Evolutionary conservation across 92 coral and sea anemone genomes (phyloP), one percentile per base, ranked within the genome.

Genomic region (Diadumene lineata): DNA sequence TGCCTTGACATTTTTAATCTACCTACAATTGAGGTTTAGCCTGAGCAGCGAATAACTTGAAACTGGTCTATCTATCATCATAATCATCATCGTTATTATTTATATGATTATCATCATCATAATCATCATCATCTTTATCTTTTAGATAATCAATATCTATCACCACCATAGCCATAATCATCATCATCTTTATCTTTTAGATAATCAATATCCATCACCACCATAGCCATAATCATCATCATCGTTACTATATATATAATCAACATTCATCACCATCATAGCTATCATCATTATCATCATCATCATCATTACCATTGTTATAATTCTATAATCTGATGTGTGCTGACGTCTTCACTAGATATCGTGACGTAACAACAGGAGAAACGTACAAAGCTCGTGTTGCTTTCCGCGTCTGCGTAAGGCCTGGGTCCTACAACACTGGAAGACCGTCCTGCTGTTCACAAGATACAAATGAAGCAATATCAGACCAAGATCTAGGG

Each of bases 331-430:
- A 72, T 55, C 34, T 72, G 77, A 72, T 72, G 77, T 56, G 77
- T 72, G 4, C 43, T 72, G 62, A 72, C 57, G 43, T 72, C 77
- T 23, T 72, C 77, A 66, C 43, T 65, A 96, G 99, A 66, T 96
- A 87, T 56, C 82, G 92, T 27, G 99, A 96, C 69, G 81, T 82
- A 43, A 79, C 93, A 30, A 88, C 97, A 17, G 97, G 99, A 33
- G 85, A 86, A 67, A 67, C 84, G 23, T 92, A 79, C 68, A 66
- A 48, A 69, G 92, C 92, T 32, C 97, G 85, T 57, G 99, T 92
- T 9, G 99, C 99, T 32, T 85, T 96, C 56, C 94, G 86, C 75
- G 70, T 96, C 64, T 93, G 93, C 18, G 90, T 96, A 60, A 87
- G 85, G 76, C 91, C 97, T 76, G 96, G 97, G 31, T 70, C 86